Conservation (phyloP, 2,113 vertebrate genomes). For the Ptilonorhynchus violaceus region DNA sequence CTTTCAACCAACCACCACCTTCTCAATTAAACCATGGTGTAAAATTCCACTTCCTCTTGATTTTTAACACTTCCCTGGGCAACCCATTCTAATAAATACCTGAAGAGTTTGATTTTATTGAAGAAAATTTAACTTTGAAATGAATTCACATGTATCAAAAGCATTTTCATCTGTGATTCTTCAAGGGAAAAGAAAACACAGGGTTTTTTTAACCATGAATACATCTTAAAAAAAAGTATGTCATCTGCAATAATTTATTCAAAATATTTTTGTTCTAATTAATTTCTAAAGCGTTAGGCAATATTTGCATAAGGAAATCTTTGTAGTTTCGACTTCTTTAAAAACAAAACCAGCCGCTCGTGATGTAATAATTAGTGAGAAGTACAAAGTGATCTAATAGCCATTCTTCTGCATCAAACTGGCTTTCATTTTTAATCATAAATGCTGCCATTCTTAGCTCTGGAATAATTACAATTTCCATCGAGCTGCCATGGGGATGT, state of each 20-base stretch:
- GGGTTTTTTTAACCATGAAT: neutral
- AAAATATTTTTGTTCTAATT: neutral
- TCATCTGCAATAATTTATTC: neutral
- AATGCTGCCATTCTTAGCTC: constrained; percentile 9
- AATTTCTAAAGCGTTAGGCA: neutral
- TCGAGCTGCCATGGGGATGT: neutral
- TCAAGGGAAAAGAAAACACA: neutral
- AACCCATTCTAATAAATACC: neutral
- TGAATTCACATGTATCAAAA: neutral
- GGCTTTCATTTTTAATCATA: constrained; percentile 27
- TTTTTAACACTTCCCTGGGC: neutral
- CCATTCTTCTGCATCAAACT: neutral
- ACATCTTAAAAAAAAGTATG: neutral
- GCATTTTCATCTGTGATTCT: neutral
- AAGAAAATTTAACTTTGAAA: neutral
- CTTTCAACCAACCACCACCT: neutral
- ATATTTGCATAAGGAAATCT: neutral
- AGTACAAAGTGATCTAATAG: neutral
- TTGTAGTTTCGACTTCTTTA: neutral
- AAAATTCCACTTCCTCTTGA: neutral
- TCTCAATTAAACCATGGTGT: neutral
- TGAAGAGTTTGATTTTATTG: neutral
- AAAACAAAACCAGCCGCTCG: neutral
- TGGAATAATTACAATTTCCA: neutral
- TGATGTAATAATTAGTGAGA: neutral